A percentile compares a stretch with the other conserved stretches of the same genome.
These are phyloP conservation scores for Magallana gigas DNA, from an alignment of 1,140 invertebrate genomes.

Conservation along the genomic window DNA sequence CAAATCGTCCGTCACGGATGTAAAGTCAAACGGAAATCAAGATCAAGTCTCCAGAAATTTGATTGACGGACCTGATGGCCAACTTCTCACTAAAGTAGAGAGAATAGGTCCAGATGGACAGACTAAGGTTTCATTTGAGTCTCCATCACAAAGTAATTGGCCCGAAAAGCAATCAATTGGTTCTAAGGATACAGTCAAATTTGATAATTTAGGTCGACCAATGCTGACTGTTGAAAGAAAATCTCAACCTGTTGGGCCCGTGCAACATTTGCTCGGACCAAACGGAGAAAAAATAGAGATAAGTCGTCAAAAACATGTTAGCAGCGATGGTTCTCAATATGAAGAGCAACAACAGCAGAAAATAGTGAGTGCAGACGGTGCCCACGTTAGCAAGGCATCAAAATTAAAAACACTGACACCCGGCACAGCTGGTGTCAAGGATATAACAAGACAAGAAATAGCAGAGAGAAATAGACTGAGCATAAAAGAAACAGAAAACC, in stretches of 20 bases:
- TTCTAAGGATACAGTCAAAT: neutral
- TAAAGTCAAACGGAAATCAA: neutral
- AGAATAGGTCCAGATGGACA: neutral
- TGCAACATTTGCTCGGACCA: neutral
- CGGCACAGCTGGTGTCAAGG: neutral
- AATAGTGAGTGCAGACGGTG: neutral
- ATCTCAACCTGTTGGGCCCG: neutral
- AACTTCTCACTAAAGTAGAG: constrained; percentile 3
- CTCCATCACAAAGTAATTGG: neutral
- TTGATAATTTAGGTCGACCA: neutral
- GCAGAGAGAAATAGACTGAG: neutral
- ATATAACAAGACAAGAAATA: neutral
- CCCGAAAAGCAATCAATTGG: neutral
- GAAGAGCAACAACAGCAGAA: neutral
- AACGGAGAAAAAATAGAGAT: neutral
- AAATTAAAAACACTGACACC: neutral
- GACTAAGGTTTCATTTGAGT: neutral
- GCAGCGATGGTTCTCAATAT: neutral
- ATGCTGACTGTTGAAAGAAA: neutral
- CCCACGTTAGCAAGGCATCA: neutral
- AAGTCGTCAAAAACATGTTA: neutral
- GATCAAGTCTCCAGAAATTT: neutral
- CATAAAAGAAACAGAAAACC: constrained; percentile 9
- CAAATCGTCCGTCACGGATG: neutral
- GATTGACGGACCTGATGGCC: neutral